phyloP scores from a whole-genome alignment of 2,113 vertebrate genomes.

The Hippocampus guttulatus region DNA sequence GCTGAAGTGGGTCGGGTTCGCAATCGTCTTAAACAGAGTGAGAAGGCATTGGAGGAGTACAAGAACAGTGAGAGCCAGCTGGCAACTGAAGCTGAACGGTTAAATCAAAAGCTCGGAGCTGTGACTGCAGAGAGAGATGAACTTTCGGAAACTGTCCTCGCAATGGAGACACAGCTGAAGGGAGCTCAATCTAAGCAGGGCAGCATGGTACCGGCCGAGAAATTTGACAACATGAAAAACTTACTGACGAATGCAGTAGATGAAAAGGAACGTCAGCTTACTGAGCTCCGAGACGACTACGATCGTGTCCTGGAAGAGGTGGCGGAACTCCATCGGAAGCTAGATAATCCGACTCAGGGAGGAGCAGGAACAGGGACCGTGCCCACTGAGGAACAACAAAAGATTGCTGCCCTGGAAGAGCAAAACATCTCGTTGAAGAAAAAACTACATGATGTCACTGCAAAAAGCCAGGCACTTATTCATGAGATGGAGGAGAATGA shows the following conservation, averaged over 20 bases:
- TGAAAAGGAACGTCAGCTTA: conserved; percentile 80
- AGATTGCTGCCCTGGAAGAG: conserved; percentile 72
- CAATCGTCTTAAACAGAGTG: conserved; percentile 87
- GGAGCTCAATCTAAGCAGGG: conserved; percentile 65
- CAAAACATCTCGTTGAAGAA: conserved; percentile 72
- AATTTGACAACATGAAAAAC: conserved; percentile 88
- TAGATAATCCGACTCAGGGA: conserved; percentile 62
- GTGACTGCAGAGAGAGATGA: conserved; percentile 72
- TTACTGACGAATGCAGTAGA: conserved; percentile 77
- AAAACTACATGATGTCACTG: conserved; percentile 74
- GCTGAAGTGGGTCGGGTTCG: conserved; percentile 86
- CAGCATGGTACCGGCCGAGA: conserved; percentile 72
- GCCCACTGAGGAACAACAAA: conserved; percentile 74
- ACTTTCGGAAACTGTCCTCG: conserved; percentile 54
- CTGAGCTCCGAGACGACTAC: conserved; percentile 75
- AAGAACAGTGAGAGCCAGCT: conserved; percentile 81
- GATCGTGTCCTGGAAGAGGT: conserved; percentile 76
- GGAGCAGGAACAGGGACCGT: conserved; percentile 45
- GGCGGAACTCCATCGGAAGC: conserved; percentile 73
- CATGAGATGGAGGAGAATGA: conserved; percentile 75
- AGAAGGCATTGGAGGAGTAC: conserved; percentile 83
- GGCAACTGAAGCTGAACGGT: conserved; percentile 74
- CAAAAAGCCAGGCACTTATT: conserved; percentile 79
- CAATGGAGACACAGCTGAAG: conserved; percentile 75
- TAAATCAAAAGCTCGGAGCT: conserved; percentile 75